These are phyloP conservation scores for Nycteola revayana DNA, from an alignment of 2,888 invertebrate species.

Conservation along the genomic window DNA sequence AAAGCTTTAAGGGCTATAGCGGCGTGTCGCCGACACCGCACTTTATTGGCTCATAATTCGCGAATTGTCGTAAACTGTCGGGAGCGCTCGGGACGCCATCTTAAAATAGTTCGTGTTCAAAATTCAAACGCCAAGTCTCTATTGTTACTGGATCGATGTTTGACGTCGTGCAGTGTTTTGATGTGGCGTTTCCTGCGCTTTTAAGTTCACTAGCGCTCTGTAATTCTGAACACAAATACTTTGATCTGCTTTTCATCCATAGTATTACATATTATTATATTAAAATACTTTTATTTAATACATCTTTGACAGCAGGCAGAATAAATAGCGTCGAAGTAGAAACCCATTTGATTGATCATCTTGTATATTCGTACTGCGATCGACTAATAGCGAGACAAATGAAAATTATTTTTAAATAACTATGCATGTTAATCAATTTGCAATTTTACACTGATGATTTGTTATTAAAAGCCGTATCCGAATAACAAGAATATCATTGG, in stretches of 20 bases:
- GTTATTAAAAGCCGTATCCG: conserved; percentile 17
- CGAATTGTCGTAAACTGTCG: conserved; percentile 58
- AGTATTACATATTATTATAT: conserved; percentile 4
- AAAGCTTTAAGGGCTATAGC: conserved; percentile 51
- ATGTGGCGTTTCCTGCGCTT: conserved; percentile 38
- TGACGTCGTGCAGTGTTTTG: conserved; percentile 40
- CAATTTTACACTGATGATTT: conserved; percentile 16
- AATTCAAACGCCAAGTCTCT: conserved; percentile 42
- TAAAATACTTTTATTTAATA: too few species aligned
- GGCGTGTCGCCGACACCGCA: conserved; percentile 52
- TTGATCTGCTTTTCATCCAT: conserved; percentile 25
- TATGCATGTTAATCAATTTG: conserved; percentile 25
- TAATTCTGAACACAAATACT: conserved; percentile 27
- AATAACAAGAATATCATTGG: conserved; percentile 25
- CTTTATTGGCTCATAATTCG: conserved; percentile 65
- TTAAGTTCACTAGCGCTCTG: conserved; percentile 21
- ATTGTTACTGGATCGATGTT: conserved; percentile 43
- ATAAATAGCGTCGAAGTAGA: too few species aligned
- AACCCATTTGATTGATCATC: conserved; percentile 2
- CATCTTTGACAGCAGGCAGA: too few species aligned
- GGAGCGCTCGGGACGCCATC: conserved; percentile 52
- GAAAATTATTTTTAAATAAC: too few species aligned
- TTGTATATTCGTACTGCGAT: conserved; percentile 16
- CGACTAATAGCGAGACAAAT: conserved; percentile 2
- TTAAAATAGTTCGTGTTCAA: conserved; percentile 59